phyloP scores from a whole-genome alignment of 2,888 invertebrate species.

The Calliphora vomitoria region DNA sequence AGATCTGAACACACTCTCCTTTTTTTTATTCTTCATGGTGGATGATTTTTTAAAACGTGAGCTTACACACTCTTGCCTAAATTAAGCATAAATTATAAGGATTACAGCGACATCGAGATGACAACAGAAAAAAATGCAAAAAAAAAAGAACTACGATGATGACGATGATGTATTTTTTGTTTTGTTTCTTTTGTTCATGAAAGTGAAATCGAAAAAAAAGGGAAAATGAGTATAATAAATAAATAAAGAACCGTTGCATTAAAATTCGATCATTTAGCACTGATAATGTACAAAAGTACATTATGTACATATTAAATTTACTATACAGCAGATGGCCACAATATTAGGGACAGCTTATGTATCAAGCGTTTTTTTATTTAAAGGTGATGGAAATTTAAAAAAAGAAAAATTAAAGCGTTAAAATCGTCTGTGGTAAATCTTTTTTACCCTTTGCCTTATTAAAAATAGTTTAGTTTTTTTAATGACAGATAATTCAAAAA shows the following conservation, averaged over 20 bases:
- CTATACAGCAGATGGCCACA: slow-evolving; percentile 1
- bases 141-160: slow-evolving; percentile 35
- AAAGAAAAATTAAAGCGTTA: no score
- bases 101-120: slow-evolving; percentile 54
- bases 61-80: slow-evolving; percentile 55
- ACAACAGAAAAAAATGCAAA: slow-evolving; percentile 37
- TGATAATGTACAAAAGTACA: slow-evolving; percentile 17
- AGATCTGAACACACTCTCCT: not conserved
- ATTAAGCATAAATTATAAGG: slow-evolving; percentile 62
- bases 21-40: not conserved
- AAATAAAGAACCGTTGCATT: slow-evolving; percentile 47
- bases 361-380: no score
- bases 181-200: slow-evolving; percentile 37
- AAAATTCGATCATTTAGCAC: slow-evolving; percentile 41
- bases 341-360: slow-evolving; percentile 5
- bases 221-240: slow-evolving; percentile 39
- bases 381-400: no score
- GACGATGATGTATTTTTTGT: slow-evolving; percentile 37
- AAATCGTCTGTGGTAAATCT: no score
- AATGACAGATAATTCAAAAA: no score
- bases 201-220: slow-evolving; percentile 58
- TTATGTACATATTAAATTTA: not conserved
- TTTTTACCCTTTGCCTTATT: no score
- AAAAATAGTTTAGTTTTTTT: no score
- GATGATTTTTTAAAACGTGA: slow-evolving; percentile 40